Evolutionary conservation across 92 coral and sea anemone species (phyloP).

Genomic region (Phenganax subtilis): DNA sequence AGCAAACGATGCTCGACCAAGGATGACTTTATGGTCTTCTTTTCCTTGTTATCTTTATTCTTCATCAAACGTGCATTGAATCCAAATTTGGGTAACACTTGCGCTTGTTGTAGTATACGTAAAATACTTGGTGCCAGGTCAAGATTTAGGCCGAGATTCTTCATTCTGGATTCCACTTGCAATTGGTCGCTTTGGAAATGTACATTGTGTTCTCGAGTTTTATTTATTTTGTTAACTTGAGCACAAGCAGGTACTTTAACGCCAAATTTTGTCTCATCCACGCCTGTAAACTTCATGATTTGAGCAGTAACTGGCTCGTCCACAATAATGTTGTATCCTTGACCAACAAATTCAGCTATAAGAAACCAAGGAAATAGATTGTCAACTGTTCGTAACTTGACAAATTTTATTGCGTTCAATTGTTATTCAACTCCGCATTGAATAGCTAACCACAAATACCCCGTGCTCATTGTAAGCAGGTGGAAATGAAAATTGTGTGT

Average conservation of each 20-base stretch:
- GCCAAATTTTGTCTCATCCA: conserved; percentile 8
- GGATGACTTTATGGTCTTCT: not conserved
- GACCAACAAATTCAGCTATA: conserved; percentile 18
- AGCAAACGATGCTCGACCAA: conserved; percentile 12
- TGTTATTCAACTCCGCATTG: no score
- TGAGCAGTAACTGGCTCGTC: conserved; percentile 12
- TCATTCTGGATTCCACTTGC: not conserved
- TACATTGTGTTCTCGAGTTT: not conserved
- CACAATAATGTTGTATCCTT: conserved; percentile 17
- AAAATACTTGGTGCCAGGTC: not conserved
- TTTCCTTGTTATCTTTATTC: not conserved
- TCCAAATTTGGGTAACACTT: not conserved
- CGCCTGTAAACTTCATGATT: not conserved
- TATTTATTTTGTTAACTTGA: conserved; percentile 4
- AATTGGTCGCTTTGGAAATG: not conserved
- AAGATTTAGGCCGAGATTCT: not conserved
- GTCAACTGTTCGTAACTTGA: not conserved
- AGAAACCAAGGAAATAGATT: not conserved
- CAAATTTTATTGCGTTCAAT: no score
- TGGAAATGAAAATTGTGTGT: no score
- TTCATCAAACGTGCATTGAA: not conserved
- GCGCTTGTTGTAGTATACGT: no score
- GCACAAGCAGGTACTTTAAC: conserved; percentile 22
- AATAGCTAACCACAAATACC: no score
- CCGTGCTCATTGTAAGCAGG: no score